Percentiles rank a stretch among this genome's conserved stretches.
Conservation (phyloP, 2,888 invertebrate genomes). For the Apamea epomidion region DNA sequence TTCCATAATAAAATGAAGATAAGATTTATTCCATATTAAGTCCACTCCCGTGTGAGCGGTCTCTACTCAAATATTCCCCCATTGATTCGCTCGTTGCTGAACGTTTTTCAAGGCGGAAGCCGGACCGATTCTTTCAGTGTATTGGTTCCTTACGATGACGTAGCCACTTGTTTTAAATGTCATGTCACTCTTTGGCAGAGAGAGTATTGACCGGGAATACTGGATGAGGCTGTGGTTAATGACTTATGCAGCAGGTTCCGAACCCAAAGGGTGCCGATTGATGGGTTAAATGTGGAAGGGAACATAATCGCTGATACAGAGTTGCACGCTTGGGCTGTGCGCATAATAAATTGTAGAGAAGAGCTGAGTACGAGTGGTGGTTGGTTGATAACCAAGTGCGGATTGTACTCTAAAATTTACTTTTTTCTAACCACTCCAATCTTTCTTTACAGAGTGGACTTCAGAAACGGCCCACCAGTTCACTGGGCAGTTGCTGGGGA, state of each 20-base stretch:
- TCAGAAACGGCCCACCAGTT: constrained; percentile 93
- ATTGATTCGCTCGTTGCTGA: constrained; percentile 77
- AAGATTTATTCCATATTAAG: background rate
- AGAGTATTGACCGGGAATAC: constrained; percentile 41
- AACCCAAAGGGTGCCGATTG: no score
- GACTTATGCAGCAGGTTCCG: background rate
- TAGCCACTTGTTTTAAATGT: constrained; percentile 69
- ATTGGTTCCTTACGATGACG: constrained; percentile 79
- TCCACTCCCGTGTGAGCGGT: constrained; percentile 19
- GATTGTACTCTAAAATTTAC: no score
- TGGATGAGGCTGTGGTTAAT: constrained; percentile 18
- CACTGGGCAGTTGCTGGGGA: constrained; percentile 95
- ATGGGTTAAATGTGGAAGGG: no score
- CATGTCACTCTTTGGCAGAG: constrained; percentile 57
- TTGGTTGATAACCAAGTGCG: no score
- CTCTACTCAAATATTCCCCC: constrained; percentile 65
- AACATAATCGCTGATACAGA: no score
- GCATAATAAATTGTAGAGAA: no score
- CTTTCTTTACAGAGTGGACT: constrained; percentile 92
- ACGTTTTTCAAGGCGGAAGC: constrained; percentile 76
- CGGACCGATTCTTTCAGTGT: constrained; percentile 73
- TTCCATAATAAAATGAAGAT: no score
- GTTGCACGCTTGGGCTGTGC: no score
- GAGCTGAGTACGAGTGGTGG: no score
- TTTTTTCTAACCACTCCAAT: background rate